Evolutionary conservation across 2,113 vertebrate genomes (phyloP).

Genomic region (Plecotus auritus): DNA sequence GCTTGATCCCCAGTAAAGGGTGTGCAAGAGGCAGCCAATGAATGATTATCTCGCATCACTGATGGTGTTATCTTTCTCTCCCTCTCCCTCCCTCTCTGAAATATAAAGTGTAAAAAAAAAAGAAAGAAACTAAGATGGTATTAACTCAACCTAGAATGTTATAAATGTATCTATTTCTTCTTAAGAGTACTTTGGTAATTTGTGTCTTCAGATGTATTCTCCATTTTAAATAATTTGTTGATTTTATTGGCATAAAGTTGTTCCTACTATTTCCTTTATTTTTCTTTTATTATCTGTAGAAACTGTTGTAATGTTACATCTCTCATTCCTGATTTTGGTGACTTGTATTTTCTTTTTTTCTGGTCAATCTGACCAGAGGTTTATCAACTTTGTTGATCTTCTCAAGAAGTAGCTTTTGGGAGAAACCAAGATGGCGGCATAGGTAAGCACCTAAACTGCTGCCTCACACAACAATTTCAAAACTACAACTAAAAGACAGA

Average conservation of each 20-base stretch:
- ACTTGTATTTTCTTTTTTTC: not conserved
- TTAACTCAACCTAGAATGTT: not conserved
- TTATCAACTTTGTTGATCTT: not conserved
- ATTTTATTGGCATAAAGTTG: not conserved
- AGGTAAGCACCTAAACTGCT: no score
- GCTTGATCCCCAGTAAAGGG: no score
- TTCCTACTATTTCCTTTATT: not conserved
- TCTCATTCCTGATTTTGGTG: not conserved
- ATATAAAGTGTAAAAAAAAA: no score
- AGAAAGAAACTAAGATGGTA: not conserved
- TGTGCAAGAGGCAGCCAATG: no score
- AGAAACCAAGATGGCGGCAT: no score
- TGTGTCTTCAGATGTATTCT: not conserved
- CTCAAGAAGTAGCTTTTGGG: not conserved
- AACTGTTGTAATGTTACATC: not conserved
- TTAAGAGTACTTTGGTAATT: not conserved
- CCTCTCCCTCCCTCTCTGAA: no score
- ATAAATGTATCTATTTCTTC: not conserved
- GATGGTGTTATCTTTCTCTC: no score
- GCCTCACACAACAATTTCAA: no score
- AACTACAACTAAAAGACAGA: no score
- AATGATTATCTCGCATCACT: no score
- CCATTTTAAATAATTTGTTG: not conserved
- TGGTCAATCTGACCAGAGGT: not conserved
- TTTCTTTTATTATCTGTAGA: not conserved